Base-by-base conservation (phyloP, 2,888 invertebrate species). In the Salpingus planirostris region DNA sequence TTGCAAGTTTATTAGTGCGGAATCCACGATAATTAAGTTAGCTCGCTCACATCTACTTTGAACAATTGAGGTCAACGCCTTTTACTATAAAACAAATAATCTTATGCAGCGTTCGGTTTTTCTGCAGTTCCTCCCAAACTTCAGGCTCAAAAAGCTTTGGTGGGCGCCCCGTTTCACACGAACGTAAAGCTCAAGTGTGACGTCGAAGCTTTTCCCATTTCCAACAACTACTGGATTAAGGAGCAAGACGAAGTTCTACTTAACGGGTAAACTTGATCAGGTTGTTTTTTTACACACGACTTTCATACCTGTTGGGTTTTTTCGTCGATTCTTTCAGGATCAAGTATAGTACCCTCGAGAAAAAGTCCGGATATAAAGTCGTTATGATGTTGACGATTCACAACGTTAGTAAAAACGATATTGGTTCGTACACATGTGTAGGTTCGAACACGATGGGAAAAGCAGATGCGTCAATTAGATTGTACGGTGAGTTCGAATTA, bases 401-500 rank as follows among this genome's bases (percentile, higher is more conserved):
- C 21, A 71, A 75, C 47, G 74, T 81, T 47, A 68, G 66, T 30
- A 61, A 62, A 29, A 64, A 68, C 38, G 82, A 83, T 57, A 65
- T 75, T 23, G 80, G 78, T 3, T 73, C 74, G 2, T 83, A 81
- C 57, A 77, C 74, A 27, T 84, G 84, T 54, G 72, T 79, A 1
- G 77, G 80, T 2, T 74, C 77, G 5, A 83, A 84, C 49, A 75
- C 76, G 6, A 68, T 81, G 60, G 83, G 83, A 2, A 76, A 74
- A 52, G 73, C 78, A 2, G 78, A 81, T 49, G 78, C 78, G 15
- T 76, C 75, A 11, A 68, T 81, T 36, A 65, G 80, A 43, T 64
- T 84, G 27, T 80, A 80, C 54, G 79, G 82, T 81, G 62, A 69
- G 66, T 15, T 15, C 5, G 18, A n/a, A n/a, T n/a, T n/a, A n/a